phyloP scores from a whole-genome alignment of 2,113 vertebrate species.

The Urocitellus parryii region DNA sequence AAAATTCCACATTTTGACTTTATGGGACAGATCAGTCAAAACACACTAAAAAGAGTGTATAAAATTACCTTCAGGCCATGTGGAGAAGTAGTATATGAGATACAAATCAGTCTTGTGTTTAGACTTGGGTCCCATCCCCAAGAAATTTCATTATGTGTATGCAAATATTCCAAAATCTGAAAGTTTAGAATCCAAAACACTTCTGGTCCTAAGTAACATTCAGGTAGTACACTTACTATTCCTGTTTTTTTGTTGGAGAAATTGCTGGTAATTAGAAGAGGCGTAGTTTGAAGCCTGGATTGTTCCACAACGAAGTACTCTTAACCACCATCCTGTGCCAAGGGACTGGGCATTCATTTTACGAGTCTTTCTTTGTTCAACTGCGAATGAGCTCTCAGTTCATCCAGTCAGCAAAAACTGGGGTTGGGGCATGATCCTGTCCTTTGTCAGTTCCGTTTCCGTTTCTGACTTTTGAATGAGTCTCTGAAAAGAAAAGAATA shows the following conservation, averaged over 20 bases:
- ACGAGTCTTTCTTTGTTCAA: not conserved
- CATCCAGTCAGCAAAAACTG: not conserved
- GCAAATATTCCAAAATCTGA: not conserved
- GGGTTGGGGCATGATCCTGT: not conserved
- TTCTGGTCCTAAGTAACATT: not conserved
- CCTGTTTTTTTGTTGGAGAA: not conserved
- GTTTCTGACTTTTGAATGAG: not conserved
- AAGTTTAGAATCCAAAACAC: not conserved
- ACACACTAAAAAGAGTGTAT: not conserved
- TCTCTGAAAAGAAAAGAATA: not conserved
- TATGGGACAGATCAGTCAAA: not conserved
- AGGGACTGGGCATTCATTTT: not conserved
- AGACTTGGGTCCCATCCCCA: not conserved
- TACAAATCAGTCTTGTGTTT: not conserved
- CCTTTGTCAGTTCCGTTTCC: not conserved
- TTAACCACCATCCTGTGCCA: not conserved
- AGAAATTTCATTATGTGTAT: not conserved
- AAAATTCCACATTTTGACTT: not conserved
- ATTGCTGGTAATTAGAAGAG: not conserved
- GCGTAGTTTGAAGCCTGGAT: not conserved
- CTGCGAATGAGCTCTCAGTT: not conserved
- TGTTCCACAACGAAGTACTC: not conserved
- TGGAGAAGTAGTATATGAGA: not conserved
- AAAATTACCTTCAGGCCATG: not conserved
- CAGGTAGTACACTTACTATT: not conserved